Conservation (phyloP, 2,797 vertebrate species). For the Oreochromis mossambicus region DNA sequence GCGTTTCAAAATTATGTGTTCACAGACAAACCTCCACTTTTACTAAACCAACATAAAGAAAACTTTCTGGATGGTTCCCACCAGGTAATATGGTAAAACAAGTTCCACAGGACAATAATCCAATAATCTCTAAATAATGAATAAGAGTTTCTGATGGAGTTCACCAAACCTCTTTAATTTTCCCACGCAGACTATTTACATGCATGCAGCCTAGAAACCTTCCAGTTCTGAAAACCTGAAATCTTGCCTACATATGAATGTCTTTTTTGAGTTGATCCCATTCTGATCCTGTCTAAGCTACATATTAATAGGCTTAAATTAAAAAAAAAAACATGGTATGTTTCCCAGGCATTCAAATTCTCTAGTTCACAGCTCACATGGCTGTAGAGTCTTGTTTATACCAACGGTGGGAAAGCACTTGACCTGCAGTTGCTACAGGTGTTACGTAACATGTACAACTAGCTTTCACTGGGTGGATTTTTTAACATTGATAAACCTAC, state of each 20-base stretch:
- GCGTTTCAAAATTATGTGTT: not conserved
- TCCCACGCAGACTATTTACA: not conserved
- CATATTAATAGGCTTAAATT: not conserved
- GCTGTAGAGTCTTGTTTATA: not conserved
- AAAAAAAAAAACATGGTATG: fast-evolving
- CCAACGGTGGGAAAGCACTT: not conserved
- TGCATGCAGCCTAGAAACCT: not conserved
- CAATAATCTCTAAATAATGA: not conserved
- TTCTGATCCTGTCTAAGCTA: not conserved
- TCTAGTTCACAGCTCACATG: not conserved
- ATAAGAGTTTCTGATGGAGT: not conserved
- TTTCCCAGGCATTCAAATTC: not conserved
- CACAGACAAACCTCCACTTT: not conserved
- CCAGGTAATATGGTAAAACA: not conserved
- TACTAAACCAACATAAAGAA: not conserved
- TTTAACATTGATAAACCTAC: not conserved
- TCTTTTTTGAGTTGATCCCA: not conserved
- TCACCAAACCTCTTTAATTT: not conserved
- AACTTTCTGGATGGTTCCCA: not conserved
- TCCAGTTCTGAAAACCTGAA: not conserved
- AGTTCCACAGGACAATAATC: not conserved
- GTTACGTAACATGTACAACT: slow-evolving; percentile 5
- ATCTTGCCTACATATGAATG: not conserved
- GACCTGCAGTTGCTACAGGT: not conserved
- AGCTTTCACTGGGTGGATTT: not conserved